phyloP scores from a whole-genome alignment of 2,888 invertebrate genomes.

The Timema podura region DNA sequence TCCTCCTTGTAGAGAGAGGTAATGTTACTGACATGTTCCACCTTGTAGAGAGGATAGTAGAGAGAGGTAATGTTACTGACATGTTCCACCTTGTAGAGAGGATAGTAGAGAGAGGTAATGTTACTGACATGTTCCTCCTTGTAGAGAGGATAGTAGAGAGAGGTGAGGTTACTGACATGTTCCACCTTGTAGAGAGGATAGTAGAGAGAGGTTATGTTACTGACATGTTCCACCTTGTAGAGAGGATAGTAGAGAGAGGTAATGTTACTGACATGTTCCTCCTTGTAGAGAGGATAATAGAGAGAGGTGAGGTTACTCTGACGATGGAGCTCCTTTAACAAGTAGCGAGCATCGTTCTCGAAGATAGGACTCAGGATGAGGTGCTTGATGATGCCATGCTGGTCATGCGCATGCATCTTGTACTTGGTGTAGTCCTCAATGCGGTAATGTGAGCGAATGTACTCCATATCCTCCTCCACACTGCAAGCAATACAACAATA shows the following conservation, averaged over 20 bases:
- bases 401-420: conserved; percentile 22
- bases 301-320: conserved; percentile 51
- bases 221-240: not conserved
- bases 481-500: too few species aligned
- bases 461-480: conserved; percentile 41
- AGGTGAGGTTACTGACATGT: too few species aligned
- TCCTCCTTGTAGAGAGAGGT: too few species aligned
- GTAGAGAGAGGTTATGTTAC: conserved; percentile 42
- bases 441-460: conserved; percentile 43
- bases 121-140: too few species aligned
- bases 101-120: too few species aligned
- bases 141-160: too few species aligned
- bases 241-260: not conserved
- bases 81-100: too few species aligned
- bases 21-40: too few species aligned
- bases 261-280: conserved; percentile 1
- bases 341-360: conserved; percentile 53
- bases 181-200: too few species aligned
- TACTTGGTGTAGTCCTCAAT: conserved; percentile 40
- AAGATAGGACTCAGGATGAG: conserved; percentile 51
- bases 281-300: conserved; percentile 46
- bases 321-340: conserved; percentile 59
- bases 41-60: too few species aligned
- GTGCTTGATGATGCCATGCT: conserved; percentile 29
- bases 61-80: too few species aligned